phyloP scores from a whole-genome alignment of 2,797 vertebrate genomes.

The Vipera latastei region DNA sequence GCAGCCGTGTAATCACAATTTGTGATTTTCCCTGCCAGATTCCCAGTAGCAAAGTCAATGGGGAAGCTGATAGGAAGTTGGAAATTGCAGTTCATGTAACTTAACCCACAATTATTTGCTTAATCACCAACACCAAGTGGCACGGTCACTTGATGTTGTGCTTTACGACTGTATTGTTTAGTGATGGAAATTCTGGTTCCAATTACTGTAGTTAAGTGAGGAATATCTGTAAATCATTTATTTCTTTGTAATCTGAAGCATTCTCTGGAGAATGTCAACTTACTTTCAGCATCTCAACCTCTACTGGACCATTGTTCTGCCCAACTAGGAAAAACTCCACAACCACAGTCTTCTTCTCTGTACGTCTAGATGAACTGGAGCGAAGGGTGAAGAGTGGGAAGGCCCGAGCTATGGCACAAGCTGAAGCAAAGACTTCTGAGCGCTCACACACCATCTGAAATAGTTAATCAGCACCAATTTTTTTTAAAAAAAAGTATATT shows the following conservation, averaged over 20 bases:
- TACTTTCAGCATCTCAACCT: conserved; percentile 84
- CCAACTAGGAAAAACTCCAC: conserved; percentile 90
- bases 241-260: not conserved
- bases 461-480: not conserved
- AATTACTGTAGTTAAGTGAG: not conserved
- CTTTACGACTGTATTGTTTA: not conserved
- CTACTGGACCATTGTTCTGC: conserved; percentile 80
- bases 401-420: conserved; percentile 90
- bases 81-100: not conserved
- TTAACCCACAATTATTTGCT: not conserved
- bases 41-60: not conserved
- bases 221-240: not conserved
- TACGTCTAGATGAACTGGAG: conserved; percentile 77
- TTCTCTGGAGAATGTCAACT: not conserved
- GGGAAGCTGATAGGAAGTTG: not conserved
- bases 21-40: not conserved
- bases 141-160: not conserved
- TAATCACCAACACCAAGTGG: not conserved
- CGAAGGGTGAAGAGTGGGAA: conserved; percentile 93
- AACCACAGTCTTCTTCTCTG: conserved; percentile 83
- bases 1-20: not conserved
- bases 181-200: not conserved
- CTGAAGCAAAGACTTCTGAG: conserved; percentile 87
- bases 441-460: conserved; percentile 92
- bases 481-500: not conserved